Evolutionary conservation across 2,797 vertebrate genomes (phyloP), one percentile per base, ranked within the genome.

Genomic region (Falco concolor): DNA sequence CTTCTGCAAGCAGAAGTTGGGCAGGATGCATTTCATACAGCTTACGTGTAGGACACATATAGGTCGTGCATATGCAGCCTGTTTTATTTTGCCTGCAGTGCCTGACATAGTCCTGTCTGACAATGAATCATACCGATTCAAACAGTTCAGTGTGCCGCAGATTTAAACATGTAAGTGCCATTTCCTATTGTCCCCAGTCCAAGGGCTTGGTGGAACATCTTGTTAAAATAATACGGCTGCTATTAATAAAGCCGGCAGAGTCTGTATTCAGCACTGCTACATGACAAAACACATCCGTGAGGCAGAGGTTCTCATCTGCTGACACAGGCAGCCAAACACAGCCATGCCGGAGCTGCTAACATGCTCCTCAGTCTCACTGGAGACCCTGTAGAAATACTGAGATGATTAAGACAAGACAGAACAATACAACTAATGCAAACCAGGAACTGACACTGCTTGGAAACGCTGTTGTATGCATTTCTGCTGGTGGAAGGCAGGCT

Each of bases 101-200:
- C 77, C 86, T 95, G 90, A 84, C 67, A 59, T 78, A 73, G 80
- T 57, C 52, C 54, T 38, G 90, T 76, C 92, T 95, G 92, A 76
- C 88, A 91, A 56, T 90, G 93, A 97, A 73, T 96, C 93, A 93
- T 23, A 56, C 59, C 28, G 67, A 76, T 69, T 50, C 83, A 90
- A 90, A 56, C 77, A 84, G 69, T n/a, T 82, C 90, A 75, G 36
- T 13, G 13, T 79, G 84, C 74, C 9, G 0, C 80, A 82, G 74
- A 93, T 92, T 93, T 92, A 93, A 84, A 92, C 86, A 40, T 79
- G 34, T 78, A 93, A 87, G 77, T 89, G 80, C 84, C 40, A 13
- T 92, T 96, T 96, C 91, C 91, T 91, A 92, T 92, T 97, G 93
- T 94, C 86, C 80, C 63, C 52, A 24, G 77, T 95, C 93, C 96